Conservation (phyloP, 2,888 invertebrate species). For the Drosophila falleni region DNA sequence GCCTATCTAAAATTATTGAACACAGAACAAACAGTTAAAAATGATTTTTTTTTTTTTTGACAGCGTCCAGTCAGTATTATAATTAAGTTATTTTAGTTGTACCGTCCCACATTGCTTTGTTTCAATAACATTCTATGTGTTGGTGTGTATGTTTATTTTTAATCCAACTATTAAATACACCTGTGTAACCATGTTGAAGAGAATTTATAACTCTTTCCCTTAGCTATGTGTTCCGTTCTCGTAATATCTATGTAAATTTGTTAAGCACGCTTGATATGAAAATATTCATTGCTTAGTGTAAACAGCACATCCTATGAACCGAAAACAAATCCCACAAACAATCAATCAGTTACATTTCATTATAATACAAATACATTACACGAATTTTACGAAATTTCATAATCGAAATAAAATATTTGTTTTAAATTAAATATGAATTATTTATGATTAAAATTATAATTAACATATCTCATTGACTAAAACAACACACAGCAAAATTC, state of each 20-base stretch:
- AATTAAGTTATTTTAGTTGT: not conserved
- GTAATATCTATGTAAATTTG: constrained; percentile 30
- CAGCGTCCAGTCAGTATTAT: not conserved
- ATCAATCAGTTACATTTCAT: constrained; percentile 22
- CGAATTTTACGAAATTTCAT: constrained; percentile 1
- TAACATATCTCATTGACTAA: constrained; percentile 22
- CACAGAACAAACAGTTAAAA: not conserved
- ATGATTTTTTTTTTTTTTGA: too few relatives aligned
- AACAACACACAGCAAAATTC: constrained; percentile 58
- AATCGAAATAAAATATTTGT: constrained; percentile 1
- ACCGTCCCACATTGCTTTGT: constrained; percentile 4
- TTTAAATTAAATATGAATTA: constrained; percentile 5
- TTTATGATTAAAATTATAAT: constrained; percentile 1
- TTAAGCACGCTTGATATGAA: constrained; percentile 36
- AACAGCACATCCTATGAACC: constrained; percentile 19
- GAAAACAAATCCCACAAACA: constrained; percentile 17
- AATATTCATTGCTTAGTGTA: constrained; percentile 32
- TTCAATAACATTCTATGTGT: constrained; percentile 14
- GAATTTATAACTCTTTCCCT: constrained; percentile 15
- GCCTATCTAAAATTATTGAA: too few relatives aligned
- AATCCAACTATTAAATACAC: not conserved
- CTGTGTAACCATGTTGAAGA: constrained; percentile 9
- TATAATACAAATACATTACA: constrained; percentile 21
- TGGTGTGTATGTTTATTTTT: constrained; percentile 5
- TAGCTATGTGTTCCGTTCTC: constrained; percentile 23